phyloP scores from a whole-genome alignment of 2,797 vertebrate species.

The Oryzias sinensis region DNA sequence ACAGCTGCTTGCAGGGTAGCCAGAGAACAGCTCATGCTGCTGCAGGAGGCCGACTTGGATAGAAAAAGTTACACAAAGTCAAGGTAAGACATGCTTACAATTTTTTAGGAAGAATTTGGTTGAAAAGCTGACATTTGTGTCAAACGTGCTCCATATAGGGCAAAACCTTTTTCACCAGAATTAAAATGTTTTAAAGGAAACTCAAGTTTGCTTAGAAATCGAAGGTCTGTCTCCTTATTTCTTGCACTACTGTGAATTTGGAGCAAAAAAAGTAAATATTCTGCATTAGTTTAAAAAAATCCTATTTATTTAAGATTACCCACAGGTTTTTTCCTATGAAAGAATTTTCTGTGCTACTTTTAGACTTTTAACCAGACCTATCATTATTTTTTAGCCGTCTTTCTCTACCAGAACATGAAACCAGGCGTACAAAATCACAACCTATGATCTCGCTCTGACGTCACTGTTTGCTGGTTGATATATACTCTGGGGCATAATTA shows the following conservation, averaged over 20 bases:
- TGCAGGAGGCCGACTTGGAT: slow-evolving; percentile 34
- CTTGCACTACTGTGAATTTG: no score
- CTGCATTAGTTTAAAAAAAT: no score
- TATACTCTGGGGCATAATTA: slow-evolving; percentile 31
- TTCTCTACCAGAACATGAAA: slow-evolving; percentile 40
- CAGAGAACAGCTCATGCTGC: slow-evolving; percentile 35
- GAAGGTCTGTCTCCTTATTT: no score
- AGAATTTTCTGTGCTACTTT: slow-evolving; percentile 2
- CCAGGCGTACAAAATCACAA: slow-evolving; percentile 23
- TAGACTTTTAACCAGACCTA: slow-evolving; percentile 22
- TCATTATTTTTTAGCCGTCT: slow-evolving; percentile 26
- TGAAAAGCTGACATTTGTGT: no score
- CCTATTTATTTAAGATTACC: no score
- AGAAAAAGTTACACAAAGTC: slow-evolving; percentile 34
- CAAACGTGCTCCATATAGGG: no score
- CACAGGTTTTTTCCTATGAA: not conserved
- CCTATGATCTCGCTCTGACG: slow-evolving; percentile 59
- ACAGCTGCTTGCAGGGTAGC: slow-evolving; percentile 31
- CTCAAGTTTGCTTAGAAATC: no score
- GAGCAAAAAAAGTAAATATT: not conserved
- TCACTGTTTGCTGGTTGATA: slow-evolving; percentile 23
- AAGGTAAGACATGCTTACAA: slow-evolving; percentile 53
- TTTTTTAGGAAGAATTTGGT: no score
- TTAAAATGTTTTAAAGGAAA: no score
- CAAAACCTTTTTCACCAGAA: no score